A percentile compares a stretch with the other conserved stretches of the same genome.
Evolutionary conservation across 2,113 vertebrate genomes (phyloP).

Genomic region (Vulpes lagopus): DNA sequence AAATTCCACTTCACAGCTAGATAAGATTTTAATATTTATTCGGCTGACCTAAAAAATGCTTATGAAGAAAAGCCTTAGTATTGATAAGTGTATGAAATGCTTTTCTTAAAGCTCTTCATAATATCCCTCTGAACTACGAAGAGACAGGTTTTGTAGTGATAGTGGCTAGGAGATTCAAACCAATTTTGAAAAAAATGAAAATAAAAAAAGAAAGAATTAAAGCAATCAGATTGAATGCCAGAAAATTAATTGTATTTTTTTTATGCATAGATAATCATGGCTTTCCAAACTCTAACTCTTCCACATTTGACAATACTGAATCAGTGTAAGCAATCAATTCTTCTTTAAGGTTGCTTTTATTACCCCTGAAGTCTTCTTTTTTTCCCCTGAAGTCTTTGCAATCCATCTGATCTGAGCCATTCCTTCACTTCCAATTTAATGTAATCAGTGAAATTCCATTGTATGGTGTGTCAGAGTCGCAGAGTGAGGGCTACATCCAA

Average conservation of each 20-base stretch:
- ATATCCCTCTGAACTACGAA: constrained; percentile 1
- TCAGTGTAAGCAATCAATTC: neutral
- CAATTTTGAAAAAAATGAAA: neutral
- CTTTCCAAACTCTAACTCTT: neutral
- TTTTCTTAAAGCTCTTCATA: constrained; percentile 39
- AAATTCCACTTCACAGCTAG: neutral
- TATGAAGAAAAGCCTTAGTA: constrained; percentile 42
- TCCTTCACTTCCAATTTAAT: neutral
- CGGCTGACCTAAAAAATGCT: constrained; percentile 61
- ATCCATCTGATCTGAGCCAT: neutral
- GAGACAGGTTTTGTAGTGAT: neutral
- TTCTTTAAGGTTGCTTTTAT: neutral
- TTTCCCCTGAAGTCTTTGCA: neutral
- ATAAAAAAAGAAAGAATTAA: neutral
- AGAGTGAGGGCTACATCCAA: constrained; percentile 12
- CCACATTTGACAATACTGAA: neutral
- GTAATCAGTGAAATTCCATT: neutral
- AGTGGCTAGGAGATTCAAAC: constrained; percentile 39
- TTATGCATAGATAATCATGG: neutral
- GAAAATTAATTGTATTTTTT: neutral
- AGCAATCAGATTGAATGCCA: neutral
- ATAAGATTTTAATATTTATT: constrained; percentile 75
- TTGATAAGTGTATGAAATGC: constrained; percentile 2
- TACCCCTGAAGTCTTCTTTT: neutral
- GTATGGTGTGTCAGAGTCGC: neutral